phyloP scores from a whole-genome alignment of 2,113 vertebrate species.

The Polypterus bichir region DNA sequence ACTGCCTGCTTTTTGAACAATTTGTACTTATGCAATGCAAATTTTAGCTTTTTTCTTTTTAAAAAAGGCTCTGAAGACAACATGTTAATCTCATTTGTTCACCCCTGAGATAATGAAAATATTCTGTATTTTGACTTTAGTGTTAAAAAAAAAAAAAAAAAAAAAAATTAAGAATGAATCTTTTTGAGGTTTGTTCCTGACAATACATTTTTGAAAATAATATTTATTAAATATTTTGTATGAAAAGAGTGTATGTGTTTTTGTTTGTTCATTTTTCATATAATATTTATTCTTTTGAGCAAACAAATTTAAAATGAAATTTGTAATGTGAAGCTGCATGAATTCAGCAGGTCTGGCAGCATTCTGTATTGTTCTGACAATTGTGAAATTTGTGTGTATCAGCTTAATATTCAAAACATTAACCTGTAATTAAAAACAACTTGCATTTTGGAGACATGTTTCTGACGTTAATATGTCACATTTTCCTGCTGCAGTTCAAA shows the following conservation, averaged over 20 bases:
- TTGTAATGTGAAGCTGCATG: too few species aligned
- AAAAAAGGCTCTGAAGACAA: conserved; percentile 60
- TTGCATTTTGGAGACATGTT: too few species aligned
- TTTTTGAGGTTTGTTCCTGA: conserved; percentile 83
- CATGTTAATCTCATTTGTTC: conserved; percentile 65
- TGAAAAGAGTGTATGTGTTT: conserved; percentile 70
- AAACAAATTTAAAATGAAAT: too few species aligned
- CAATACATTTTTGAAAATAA: conserved; percentile 96
- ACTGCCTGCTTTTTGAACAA: conserved; percentile 74
- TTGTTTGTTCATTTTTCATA: conserved; percentile 12
- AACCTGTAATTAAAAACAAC: too few species aligned
- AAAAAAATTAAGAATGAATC: conserved; percentile 72
- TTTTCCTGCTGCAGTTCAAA: too few species aligned
- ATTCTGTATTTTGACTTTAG: conserved; percentile 72
- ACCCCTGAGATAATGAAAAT: conserved; percentile 69
- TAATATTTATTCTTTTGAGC: too few species aligned
- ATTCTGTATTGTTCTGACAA: too few species aligned
- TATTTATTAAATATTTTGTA: conserved; percentile 99
- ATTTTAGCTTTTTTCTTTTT: conserved; percentile 27
- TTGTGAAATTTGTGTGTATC: too few species aligned
- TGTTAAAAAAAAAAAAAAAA: conserved; percentile 76
- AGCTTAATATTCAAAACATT: too few species aligned
- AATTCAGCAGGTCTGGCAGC: too few species aligned
- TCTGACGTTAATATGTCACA: too few species aligned
- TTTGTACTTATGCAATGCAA: conserved; percentile 44